Percentiles rank a stretch among this genome's conserved stretches.
Evolutionary conservation across 2,797 vertebrate species (phyloP).

Genomic region (Carapus acus): DNA sequence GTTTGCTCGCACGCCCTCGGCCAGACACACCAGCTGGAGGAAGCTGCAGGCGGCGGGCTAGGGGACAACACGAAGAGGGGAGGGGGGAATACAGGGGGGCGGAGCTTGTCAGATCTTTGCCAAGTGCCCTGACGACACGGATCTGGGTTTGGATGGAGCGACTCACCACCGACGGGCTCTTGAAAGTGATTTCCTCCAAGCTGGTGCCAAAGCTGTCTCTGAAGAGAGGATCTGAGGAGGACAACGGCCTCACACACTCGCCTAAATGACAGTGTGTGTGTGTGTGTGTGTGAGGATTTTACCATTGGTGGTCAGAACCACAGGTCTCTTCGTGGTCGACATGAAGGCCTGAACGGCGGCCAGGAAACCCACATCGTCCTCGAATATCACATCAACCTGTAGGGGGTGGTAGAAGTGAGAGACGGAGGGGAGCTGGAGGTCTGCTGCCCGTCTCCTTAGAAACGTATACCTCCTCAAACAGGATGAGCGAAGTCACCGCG

Average conservation of each 20-base stretch:
- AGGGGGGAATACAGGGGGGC: too few relatives aligned
- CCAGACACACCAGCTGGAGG: conserved; percentile 83
- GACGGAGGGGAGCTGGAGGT: too few relatives aligned
- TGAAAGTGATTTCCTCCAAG: conserved; percentile 84
- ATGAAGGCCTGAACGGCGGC: conserved; percentile 88
- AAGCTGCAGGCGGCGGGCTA: conserved; percentile 81
- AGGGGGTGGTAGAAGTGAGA: conserved; percentile 4
- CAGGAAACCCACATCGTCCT: conserved; percentile 88
- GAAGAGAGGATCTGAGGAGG: conserved; percentile 80
- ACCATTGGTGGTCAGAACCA: conserved; percentile 90
- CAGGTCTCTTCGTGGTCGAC: conserved; percentile 86
- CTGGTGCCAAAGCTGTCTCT: conserved; percentile 77
- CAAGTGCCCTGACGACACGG: background rate
- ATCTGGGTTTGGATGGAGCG: background rate
- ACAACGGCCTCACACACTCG: conserved; percentile 11
- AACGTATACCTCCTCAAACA: conserved; percentile 88
- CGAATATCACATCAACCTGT: conserved; percentile 88
- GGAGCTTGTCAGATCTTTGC: background rate
- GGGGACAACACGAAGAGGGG: too few relatives aligned
- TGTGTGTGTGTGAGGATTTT: conserved; percentile 30
- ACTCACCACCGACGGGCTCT: conserved; percentile 79
- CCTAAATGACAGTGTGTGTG: background rate
- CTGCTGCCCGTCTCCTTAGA: too few relatives aligned
- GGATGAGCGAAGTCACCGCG: conserved; percentile 85
- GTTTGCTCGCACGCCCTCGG: conserved; percentile 75